Evolutionary conservation across 2,797 vertebrate species (phyloP).

Genomic region (Lutra lutra): DNA sequence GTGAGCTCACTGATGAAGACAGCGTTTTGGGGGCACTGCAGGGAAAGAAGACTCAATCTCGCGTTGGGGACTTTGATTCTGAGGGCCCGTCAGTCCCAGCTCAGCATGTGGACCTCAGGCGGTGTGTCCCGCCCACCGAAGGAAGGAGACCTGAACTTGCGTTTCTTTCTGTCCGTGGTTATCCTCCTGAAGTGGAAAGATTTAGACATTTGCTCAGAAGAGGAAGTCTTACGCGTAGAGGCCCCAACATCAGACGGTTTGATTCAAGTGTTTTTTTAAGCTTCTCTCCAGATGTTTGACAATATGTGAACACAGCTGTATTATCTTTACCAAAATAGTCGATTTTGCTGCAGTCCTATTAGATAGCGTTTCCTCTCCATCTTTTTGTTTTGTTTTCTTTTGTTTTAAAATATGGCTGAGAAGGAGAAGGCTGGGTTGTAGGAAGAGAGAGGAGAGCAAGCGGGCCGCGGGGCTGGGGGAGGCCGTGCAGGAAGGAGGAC

Average conservation of each 20-base stretch:
- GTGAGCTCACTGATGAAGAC: background rate
- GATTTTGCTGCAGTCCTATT: background rate
- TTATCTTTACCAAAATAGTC: background rate
- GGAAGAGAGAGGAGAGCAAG: no score
- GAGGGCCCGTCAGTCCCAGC: background rate
- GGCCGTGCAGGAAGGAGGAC: background rate
- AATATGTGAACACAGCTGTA: constrained; percentile 10
- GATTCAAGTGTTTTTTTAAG: background rate
- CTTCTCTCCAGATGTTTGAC: constrained; percentile 52
- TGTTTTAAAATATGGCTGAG: no score
- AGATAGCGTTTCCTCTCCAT: background rate
- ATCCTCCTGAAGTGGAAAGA: accelerated
- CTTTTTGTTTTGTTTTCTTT: background rate
- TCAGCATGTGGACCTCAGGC: accelerated
- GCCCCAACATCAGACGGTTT: background rate
- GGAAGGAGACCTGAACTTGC: background rate
- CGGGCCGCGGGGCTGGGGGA: background rate
- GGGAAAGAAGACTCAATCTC: background rate
- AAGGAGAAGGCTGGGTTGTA: no score
- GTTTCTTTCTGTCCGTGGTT: accelerated
- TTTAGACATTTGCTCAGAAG: background rate
- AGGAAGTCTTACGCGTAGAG: accelerated
- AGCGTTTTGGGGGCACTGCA: accelerated
- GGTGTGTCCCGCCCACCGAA: accelerated
- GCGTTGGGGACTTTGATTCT: background rate